A percentile compares a stretch with the other conserved stretches of the same genome.
Evolutionary conservation across 1,140 invertebrate species (phyloP).

Genomic region (Hyles vespertilio): DNA sequence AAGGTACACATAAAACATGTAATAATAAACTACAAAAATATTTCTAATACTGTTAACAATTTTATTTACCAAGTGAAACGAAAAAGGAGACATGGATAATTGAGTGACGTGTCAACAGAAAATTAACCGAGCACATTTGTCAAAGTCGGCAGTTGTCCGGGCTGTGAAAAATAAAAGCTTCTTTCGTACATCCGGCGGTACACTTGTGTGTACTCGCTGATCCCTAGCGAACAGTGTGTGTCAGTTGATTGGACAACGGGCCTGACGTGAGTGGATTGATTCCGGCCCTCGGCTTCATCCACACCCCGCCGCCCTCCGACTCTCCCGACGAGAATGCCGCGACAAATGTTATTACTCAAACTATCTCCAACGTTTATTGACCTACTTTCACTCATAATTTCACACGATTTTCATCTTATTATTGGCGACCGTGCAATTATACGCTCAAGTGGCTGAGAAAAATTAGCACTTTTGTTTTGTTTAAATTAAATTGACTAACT

Average conservation of each 20-base stretch:
- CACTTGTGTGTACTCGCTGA: slow-evolving; percentile 32
- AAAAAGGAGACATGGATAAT: too few relatives aligned
- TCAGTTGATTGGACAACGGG: slow-evolving; percentile 68
- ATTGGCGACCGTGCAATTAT: too few relatives aligned
- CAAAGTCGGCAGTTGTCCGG: slow-evolving; percentile 14
- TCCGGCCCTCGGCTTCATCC: slow-evolving; percentile 26
- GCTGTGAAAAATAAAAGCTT: slow-evolving; percentile 21
- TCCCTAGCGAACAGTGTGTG: slow-evolving; percentile 61
- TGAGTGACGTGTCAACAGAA: background rate
- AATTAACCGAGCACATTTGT: slow-evolving; percentile 20
- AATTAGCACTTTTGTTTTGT: background rate
- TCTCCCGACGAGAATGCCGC: slow-evolving; percentile 32
- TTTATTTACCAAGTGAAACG: too few relatives aligned
- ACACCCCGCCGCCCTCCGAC: slow-evolving; percentile 8
- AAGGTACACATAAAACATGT: too few relatives aligned
- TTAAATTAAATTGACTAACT: slow-evolving; percentile 10
- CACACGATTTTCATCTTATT: slow-evolving; percentile 3
- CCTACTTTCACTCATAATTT: slow-evolving; percentile 30
- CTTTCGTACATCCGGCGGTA: slow-evolving; percentile 32
- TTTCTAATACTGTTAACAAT: too few relatives aligned
- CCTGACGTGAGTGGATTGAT: slow-evolving; percentile 66
- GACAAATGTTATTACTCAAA: slow-evolving; percentile 64
- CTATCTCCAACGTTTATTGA: slow-evolving; percentile 53
- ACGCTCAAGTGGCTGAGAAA: too few relatives aligned
- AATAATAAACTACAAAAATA: too few relatives aligned